Percentiles rank a stretch among this genome's conserved stretches.
Conservation (phyloP, 2,797 vertebrate species). For the Semaprochilodus insignis region DNA sequence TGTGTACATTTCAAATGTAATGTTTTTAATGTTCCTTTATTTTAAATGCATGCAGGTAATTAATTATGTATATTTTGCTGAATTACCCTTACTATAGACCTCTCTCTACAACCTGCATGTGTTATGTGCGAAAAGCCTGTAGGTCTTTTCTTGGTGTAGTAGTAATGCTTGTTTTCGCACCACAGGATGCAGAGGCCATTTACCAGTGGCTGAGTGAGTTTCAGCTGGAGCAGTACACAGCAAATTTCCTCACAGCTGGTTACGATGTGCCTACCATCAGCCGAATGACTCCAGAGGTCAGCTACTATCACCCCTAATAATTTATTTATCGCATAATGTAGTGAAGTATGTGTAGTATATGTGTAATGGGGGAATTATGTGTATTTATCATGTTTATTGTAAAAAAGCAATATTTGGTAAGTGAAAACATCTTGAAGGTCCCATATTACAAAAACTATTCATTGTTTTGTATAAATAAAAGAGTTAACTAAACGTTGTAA, state of each 20-base stretch:
- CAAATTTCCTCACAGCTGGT: conserved; percentile 89
- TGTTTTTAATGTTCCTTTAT: neutral
- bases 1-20: conserved; percentile 45
- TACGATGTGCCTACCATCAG: conserved; percentile 97
- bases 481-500: too few relatives aligned
- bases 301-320: neutral
- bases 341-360: neutral
- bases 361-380: neutral
- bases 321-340: neutral
- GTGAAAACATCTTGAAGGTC: too few relatives aligned
- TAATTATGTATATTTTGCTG: neutral
- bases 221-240: conserved; percentile 91
- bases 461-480: too few relatives aligned
- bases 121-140: neutral
- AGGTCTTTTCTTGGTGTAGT: neutral
- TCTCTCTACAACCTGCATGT: neutral
- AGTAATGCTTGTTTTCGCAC: conserved; percentile 20
- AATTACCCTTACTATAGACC: too few relatives aligned
- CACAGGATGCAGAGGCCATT: conserved; percentile 92
- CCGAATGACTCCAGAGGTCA: conserved; percentile 97
- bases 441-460: too few relatives aligned
- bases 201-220: conserved; percentile 94
- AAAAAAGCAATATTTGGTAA: neutral
- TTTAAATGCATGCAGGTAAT: neutral
- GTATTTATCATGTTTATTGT: neutral